Evolutionary conservation across 2,797 vertebrate genomes (phyloP).

Genomic region (Enteromius radiatus): DNA sequence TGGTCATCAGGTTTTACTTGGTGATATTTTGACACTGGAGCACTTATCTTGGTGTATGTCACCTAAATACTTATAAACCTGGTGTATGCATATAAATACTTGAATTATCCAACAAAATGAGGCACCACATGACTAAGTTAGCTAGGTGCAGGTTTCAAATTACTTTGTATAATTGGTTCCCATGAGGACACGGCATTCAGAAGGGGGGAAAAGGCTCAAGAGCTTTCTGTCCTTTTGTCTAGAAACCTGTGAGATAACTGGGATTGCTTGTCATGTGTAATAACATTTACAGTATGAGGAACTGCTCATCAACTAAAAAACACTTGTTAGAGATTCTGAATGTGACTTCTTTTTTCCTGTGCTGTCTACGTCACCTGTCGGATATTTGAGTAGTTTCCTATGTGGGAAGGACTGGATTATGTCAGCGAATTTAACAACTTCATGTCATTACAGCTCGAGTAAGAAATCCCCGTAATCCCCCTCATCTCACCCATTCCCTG

Average conservation of each 20-base stretch:
- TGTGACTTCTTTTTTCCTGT: conserved; percentile 2
- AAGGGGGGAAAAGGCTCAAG: neutral
- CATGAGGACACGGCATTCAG: neutral
- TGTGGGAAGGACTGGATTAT: conserved; percentile 42
- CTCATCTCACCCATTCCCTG: conserved; percentile 27
- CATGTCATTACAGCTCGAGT: conserved; percentile 23
- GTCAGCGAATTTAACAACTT: conserved; percentile 40
- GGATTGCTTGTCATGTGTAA: neutral
- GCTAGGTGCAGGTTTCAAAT: conserved; percentile 4
- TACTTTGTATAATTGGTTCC: conserved; percentile 16
- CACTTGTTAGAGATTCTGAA: neutral
- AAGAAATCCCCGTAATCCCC: conserved; percentile 44
- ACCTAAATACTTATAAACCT: neutral
- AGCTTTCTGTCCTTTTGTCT: conserved; percentile 1
- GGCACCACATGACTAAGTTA: conserved; percentile 1
- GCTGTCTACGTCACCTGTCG: conserved; percentile 1
- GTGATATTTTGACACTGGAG: neutral
- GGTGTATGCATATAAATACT: neutral
- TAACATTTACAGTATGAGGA: neutral
- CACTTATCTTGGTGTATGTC: neutral
- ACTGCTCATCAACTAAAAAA: neutral
- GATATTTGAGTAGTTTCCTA: conserved; percentile 38
- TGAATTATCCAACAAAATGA: neutral
- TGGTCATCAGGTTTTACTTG: neutral
- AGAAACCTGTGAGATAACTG: neutral